These are phyloP conservation scores for Allolobophora icterica DNA, from an alignment of 2,888 invertebrate genomes.

Conservation along the genomic window DNA sequence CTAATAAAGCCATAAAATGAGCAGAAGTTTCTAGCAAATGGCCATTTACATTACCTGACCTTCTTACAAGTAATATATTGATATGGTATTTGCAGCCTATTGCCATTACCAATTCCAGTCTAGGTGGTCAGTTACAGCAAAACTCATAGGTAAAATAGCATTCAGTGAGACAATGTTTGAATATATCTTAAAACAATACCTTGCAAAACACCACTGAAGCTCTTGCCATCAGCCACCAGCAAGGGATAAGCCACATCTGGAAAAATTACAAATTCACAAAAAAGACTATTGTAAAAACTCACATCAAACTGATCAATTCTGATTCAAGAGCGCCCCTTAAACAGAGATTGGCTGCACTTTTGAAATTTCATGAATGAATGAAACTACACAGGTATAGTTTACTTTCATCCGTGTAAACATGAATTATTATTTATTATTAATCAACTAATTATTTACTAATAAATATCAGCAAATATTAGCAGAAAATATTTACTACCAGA, in stretches of 20 bases:
- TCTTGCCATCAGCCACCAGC: conserved; percentile 13
- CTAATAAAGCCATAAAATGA: background rate
- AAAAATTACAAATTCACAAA: background rate
- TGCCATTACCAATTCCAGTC: background rate
- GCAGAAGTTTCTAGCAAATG: too few species aligned
- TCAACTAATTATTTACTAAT: background rate
- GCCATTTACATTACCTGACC: background rate
- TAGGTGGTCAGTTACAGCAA: too few species aligned
- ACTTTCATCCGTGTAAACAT: background rate
- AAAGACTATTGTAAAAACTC: background rate
- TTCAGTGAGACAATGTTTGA: background rate
- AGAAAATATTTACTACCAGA: background rate
- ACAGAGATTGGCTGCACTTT: background rate
- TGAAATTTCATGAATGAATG: background rate
- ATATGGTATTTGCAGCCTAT: too few species aligned
- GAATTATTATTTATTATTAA: background rate
- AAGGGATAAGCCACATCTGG: background rate
- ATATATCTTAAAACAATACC: background rate
- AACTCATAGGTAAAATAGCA: background rate
- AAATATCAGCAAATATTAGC: background rate
- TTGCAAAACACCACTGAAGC: background rate
- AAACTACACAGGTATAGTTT: background rate
- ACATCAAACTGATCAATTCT: background rate
- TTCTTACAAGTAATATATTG: background rate
- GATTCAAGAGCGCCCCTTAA: background rate